Evolutionary conservation across 2,113 vertebrate species (phyloP).

Genomic region (Ochotona curzoniae): DNA sequence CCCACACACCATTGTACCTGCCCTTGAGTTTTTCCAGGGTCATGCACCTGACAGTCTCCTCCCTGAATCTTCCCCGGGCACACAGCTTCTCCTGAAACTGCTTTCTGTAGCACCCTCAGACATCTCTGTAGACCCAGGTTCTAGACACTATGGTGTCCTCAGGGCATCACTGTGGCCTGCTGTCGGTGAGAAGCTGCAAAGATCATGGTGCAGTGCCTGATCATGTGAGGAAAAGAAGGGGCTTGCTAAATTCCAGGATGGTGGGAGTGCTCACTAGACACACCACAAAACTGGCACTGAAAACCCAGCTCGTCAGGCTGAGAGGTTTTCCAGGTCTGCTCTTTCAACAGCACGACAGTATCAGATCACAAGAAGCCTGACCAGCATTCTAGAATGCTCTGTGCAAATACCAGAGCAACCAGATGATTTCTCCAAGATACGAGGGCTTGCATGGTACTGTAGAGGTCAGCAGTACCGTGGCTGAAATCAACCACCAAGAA

Average conservation of each 20-base stretch:
- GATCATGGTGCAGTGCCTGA: not conserved
- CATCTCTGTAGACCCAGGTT: not conserved
- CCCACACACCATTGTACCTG: not conserved
- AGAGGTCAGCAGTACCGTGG: not conserved
- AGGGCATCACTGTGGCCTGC: not conserved
- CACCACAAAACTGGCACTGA: not conserved
- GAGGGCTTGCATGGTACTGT: rapidly evolving
- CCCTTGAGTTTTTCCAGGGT: not conserved
- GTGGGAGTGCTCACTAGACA: not conserved
- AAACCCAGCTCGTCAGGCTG: not conserved
- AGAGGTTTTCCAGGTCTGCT: not conserved
- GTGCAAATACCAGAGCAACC: too few relatives aligned
- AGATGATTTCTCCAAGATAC: not conserved
- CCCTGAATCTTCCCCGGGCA: rapidly evolving
- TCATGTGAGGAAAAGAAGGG: not conserved
- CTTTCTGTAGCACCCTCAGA: rapidly evolving
- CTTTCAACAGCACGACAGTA: not conserved
- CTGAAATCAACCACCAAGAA: not conserved
- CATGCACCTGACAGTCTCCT: too few relatives aligned
- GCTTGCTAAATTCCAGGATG: not conserved
- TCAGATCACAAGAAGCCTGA: not conserved
- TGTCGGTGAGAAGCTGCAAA: not conserved
- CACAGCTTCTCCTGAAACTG: not conserved
- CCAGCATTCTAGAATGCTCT: not conserved
- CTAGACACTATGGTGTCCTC: not conserved